phyloP scores from a whole-genome alignment of 1,140 invertebrate species.

The Drosophila ambigua region DNA sequence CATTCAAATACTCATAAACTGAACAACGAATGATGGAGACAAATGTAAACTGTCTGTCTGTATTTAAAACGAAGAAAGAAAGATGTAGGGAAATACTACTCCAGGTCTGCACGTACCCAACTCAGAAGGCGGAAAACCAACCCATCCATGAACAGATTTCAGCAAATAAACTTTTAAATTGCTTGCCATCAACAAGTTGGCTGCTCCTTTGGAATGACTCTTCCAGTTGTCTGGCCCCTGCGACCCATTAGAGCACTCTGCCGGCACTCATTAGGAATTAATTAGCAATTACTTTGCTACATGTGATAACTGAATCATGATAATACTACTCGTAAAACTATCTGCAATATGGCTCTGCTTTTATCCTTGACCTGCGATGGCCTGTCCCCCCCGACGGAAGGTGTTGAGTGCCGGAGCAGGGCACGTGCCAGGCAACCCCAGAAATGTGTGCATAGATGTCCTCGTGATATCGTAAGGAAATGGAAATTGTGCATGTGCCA shows the following conservation, averaged over 20 bases:
- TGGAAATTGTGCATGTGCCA: constrained; percentile 42
- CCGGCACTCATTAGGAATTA: constrained; percentile 1
- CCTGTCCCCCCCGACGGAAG: background rate
- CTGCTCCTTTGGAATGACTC: background rate
- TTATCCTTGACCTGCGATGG: background rate
- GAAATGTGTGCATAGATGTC: too few relatives aligned
- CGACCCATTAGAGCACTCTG: background rate
- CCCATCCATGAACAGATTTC: background rate
- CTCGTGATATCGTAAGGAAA: constrained; percentile 11
- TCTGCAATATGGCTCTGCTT: background rate
- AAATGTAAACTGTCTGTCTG: background rate
- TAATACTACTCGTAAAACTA: constrained; percentile 1
- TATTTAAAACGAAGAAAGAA: background rate
- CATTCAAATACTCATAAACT: constrained; percentile 44
- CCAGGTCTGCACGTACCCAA: background rate
- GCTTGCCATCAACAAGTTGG: constrained; percentile 8
- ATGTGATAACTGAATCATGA: background rate
- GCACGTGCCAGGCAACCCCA: constrained; percentile 36
- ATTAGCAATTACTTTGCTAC: constrained; percentile 13
- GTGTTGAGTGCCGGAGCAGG: constrained; percentile 6
- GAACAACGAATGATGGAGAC: constrained; percentile 32
- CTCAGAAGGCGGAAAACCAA: background rate
- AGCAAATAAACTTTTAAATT: constrained; percentile 15
- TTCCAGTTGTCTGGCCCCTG: too few relatives aligned
- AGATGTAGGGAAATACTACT: background rate